Evolutionary conservation across 2,797 vertebrate species (phyloP), one percentile per base, ranked within the genome.

Genomic region (Clarias fuscus): DNA sequence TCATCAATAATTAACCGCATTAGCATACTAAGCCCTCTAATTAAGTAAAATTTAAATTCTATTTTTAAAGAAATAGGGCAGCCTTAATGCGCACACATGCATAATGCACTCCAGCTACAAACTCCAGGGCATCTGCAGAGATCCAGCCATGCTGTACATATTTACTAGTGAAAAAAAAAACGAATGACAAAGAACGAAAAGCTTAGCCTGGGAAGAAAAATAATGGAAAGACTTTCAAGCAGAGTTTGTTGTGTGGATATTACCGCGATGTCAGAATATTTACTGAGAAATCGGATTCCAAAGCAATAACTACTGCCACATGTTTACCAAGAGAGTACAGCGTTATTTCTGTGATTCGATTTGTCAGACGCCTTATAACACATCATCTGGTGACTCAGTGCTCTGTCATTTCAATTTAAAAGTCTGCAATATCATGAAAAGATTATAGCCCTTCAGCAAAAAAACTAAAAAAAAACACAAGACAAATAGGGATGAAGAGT

Each of bases 281-380:
- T 62, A 65, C 37, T 48, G 56, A 43, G 40, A 75, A 64, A 75
- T 64, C 59, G 7, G 83, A 84, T 75, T 76, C 83, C 83, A 76
- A 62, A 64, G 71, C 40, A 84, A 84, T 75, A 64, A 75, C 62
- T 11, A 84, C 15, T 27, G 37, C 82, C 56, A 84, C 59, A 48
- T 76, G 83, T 53, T 48, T 75, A 64, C 70, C 14, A 11, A 64
- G 59, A 84, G 48, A 65, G 15, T 43, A 20, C 17, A 22, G 40
- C n/a, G 17, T 84, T 76, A 84, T 65, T 76, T 64, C 59, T 53
- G 40, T 53, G 59, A 75, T 76, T 48, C 30, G 71, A 84, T 84
- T 84, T 84, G 70, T 75, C 61, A 43, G 59, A 75, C 17, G 15
- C 20, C 37, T 84, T 84, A 75, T 30, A 75, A 84, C 37, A 30